Percentiles rank a stretch among this genome's conserved stretches.
Evolutionary conservation across 2,113 vertebrate species (phyloP).

Genomic region (Genyomyrus donnyi): DNA sequence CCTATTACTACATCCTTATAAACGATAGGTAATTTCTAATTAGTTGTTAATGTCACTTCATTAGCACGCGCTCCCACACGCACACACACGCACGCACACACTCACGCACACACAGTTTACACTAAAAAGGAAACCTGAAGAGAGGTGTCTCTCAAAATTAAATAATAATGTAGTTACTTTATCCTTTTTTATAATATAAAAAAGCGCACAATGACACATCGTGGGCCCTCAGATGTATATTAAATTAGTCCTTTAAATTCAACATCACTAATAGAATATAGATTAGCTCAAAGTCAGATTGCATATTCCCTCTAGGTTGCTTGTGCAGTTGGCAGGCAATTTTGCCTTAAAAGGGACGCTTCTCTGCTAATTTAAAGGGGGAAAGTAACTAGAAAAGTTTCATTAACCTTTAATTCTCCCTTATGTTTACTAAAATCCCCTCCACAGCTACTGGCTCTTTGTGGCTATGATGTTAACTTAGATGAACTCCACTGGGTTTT

Average conservation of each 20-base stretch:
- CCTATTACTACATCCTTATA: not conserved
- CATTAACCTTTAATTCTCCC: conserved; percentile 30
- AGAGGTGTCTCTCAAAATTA: not conserved
- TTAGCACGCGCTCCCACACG: not conserved
- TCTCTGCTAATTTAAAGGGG: conserved; percentile 11
- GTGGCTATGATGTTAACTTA: conserved; percentile 27
- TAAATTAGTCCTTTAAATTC: not conserved
- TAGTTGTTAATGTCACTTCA: not conserved
- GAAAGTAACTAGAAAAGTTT: conserved; percentile 29
- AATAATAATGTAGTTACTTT: not conserved
- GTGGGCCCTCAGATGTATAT: not conserved
- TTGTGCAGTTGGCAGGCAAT: conserved; percentile 11
- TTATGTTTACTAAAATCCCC: conserved; percentile 19
- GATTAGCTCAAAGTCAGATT: conserved; percentile 9
- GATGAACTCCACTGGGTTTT: conserved; percentile 23
- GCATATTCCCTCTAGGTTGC: not conserved
- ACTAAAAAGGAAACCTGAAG: not conserved
- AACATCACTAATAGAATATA: conserved; percentile 14
- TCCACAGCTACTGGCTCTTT: conserved; percentile 15
- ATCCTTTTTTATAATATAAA: not conserved
- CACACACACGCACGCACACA: no score
- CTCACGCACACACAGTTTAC: not conserved
- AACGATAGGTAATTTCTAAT: not conserved
- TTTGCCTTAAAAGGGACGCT: conserved; percentile 6
- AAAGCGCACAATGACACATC: not conserved